Base-by-base conservation (phyloP, 2,113 vertebrate species). In the Nothoprocta perdicaria region DNA sequence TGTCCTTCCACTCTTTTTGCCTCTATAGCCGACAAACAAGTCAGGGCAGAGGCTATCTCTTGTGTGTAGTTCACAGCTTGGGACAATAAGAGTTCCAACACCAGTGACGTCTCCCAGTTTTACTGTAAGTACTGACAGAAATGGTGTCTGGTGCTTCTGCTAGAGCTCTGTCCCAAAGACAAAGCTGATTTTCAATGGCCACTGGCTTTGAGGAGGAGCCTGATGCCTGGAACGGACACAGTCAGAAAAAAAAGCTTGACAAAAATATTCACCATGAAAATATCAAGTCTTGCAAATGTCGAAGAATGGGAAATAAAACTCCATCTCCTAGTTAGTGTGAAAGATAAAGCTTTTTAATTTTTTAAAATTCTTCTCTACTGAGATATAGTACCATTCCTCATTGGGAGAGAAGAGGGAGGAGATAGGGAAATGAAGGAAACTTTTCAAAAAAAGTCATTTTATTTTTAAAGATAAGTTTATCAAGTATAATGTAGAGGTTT, bases 21-120 rank as follows among this genome's bases (percentile, higher is more conserved):
- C 22, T 69, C 9, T 71, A 77, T 61, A 5, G 35, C 22, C 52
- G 62, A 2, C 1, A 9, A 12, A 38, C 48, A 23, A 1, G 2
- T 31, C 0, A 1, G 31, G 61, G 14, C 48, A 86, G 60, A 24
- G 0, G 1, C 46, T 67, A 26, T 41, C 22, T 58, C 38, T 46
- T 0, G 3, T 65, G 2, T 0, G 0, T 8, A 75, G 52, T 43
- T 85, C 38, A 29, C 8, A 50, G 62, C 1, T 0, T 24, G 14
- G 57, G 40, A 33, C 23, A 22, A 23, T n/a, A 35, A 76, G 68
- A 84, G 18, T 46, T n/a, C 8, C 79, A 12, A 41, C 38, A 6
- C 57, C 81, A 82, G 13, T 5, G 57, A 57, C 8, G 43, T 14
- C 31, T 83, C 27, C 41, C 26, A 66, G 14, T n/a, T 19, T 66